Conservation (phyloP, 1,140 invertebrate genomes). For the Formica exsecta region DNA sequence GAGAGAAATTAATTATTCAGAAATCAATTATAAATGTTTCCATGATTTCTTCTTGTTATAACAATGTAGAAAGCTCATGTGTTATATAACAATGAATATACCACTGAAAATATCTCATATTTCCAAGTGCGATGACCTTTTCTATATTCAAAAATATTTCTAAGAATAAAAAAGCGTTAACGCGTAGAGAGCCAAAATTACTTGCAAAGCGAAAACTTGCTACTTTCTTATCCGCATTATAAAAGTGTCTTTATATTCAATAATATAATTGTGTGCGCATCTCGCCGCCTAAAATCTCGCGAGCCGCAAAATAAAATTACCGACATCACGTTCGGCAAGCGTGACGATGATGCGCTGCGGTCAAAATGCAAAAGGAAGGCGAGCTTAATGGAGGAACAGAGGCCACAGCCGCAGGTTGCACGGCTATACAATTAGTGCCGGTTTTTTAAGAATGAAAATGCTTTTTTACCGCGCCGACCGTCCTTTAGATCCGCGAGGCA, state of each 20-base stretch:
- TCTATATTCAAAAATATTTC: background rate
- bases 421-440: slow-evolving; percentile 49
- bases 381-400: slow-evolving; percentile 47
- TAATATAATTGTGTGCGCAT: slow-evolving; percentile 28
- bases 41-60: background rate
- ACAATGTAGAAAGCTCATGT: background rate
- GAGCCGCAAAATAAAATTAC: slow-evolving; percentile 32
- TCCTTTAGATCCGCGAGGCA: slow-evolving; percentile 37
- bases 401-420: slow-evolving; percentile 18
- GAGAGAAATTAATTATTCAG: too few species aligned
- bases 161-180: background rate
- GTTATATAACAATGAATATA: background rate
- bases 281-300: slow-evolving; percentile 5
- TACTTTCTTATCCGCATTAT: background rate
- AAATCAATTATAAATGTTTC: background rate
- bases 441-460: slow-evolving; percentile 59
- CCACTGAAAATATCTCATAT: background rate
- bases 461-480: slow-evolving; percentile 53
- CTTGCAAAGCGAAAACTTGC: background rate
- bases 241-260: background rate
- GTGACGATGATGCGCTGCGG: slow-evolving; percentile 38
- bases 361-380: slow-evolving; percentile 41
- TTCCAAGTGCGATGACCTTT: background rate
- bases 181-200: background rate
- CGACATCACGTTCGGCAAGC: slow-evolving; percentile 15